phyloP scores from a whole-genome alignment of 2,113 vertebrate genomes.

The Sterrhoptilus dennistouni region DNA sequence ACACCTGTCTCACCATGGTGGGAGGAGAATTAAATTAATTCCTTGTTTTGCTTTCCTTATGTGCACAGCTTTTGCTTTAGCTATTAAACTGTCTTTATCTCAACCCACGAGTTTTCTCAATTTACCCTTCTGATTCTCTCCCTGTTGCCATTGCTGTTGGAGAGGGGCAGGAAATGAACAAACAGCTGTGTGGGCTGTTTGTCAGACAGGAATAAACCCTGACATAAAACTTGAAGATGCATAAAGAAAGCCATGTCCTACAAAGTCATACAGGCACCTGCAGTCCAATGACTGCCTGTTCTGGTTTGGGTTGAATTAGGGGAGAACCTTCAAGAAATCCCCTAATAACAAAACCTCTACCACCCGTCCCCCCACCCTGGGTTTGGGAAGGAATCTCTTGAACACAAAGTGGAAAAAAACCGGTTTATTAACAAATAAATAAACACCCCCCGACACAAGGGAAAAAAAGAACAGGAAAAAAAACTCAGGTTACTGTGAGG shows the following conservation, averaged over 20 bases:
- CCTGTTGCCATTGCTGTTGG: rapidly evolving
- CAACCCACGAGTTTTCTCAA: rapidly evolving
- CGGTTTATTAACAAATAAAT: no score
- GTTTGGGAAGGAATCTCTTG: no score
- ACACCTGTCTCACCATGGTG: background rate
- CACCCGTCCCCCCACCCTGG: no score
- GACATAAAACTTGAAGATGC: background rate
- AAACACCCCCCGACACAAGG: no score
- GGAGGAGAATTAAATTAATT: background rate
- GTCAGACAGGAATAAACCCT: background rate
- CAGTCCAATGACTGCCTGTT: background rate
- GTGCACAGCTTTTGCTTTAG: background rate
- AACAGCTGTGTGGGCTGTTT: background rate
- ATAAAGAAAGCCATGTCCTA: background rate
- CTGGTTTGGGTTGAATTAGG: no score
- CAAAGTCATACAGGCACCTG: background rate
- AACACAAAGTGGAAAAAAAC: no score
- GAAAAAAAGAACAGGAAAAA: no score
- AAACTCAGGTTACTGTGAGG: no score
- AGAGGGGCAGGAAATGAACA: background rate
- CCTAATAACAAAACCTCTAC: no score
- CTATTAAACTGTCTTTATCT: background rate
- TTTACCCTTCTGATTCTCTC: background rate
- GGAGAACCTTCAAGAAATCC: no score
- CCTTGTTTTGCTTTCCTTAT: background rate